phyloP scores from a whole-genome alignment of 1,140 invertebrate genomes.

The Harlomillsia oculata region DNA sequence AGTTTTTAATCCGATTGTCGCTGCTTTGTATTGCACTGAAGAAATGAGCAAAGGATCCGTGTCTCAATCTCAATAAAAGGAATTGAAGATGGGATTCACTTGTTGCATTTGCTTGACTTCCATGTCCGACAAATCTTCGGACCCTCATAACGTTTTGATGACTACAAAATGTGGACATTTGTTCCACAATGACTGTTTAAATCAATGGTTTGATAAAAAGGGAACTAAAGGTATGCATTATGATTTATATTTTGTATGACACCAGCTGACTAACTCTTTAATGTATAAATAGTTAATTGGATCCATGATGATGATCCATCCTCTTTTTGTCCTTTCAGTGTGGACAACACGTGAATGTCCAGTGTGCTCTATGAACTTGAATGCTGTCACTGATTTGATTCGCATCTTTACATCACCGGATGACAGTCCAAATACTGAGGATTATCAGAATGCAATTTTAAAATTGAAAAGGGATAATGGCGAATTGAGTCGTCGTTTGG shows the following conservation, averaged over 20 bases:
- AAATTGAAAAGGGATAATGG: conserved; percentile 10
- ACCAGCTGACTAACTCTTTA: neutral
- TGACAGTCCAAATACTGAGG: conserved; percentile 1
- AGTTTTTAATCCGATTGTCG: no score
- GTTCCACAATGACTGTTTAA: conserved; percentile 25
- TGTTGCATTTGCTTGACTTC: conserved; percentile 20
- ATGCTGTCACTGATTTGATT: conserved; percentile 19
- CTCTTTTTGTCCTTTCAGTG: conserved; percentile 1
- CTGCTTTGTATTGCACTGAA: neutral
- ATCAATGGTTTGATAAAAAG: conserved; percentile 9
- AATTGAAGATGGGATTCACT: conserved; percentile 14
- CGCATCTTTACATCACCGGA: conserved; percentile 7
- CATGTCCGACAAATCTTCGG: neutral
- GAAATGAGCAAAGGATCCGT: conserved; percentile 1
- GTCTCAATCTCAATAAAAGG: no score
- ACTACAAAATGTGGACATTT: conserved; percentile 28
- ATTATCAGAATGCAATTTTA: neutral
- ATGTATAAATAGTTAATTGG: neutral
- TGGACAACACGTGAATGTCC: conserved; percentile 23
- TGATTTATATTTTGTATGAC: neutral
- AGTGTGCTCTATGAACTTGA: conserved; percentile 7
- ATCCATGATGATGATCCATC: neutral
- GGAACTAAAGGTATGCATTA: conserved; percentile 11
- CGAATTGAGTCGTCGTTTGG: conserved; percentile 1
- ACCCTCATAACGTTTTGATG: neutral